A percentile compares a stretch with the other conserved stretches of the same genome.
Conservation (phyloP, 2,888 invertebrate species). For the Scaptomyza flava region DNA sequence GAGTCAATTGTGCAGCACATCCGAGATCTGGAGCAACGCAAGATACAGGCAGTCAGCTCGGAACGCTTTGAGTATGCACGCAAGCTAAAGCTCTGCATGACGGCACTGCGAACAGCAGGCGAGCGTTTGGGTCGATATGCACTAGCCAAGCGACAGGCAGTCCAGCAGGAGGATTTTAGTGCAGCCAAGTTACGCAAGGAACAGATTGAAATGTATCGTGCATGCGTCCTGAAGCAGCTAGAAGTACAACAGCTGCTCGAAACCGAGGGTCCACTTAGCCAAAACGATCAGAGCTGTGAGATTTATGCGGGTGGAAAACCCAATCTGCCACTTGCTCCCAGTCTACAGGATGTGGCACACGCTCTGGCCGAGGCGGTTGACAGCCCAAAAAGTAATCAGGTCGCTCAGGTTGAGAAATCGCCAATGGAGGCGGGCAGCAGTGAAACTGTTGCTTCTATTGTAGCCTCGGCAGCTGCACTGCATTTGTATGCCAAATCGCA, state of each 20-base stretch:
- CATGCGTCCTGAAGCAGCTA: conserved; percentile 90
- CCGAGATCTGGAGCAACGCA: conserved; percentile 93
- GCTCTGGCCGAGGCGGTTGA: conserved; percentile 81
- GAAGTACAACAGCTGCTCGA: conserved; percentile 92
- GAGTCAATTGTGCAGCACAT: conserved; percentile 94
- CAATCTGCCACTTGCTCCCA: conserved; percentile 82
- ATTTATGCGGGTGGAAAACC: conserved; percentile 83
- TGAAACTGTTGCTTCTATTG: conserved; percentile 31
- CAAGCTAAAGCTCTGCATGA: conserved; percentile 93
- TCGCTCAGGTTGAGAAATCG: conserved; percentile 78
- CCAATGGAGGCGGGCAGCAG: conserved; percentile 52
- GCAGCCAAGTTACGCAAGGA: conserved; percentile 94
- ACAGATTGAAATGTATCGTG: conserved; percentile 93
- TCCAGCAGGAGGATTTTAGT: conserved; percentile 96
- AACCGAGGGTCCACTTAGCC: conserved; percentile 87
- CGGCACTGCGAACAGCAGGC: conserved; percentile 92
- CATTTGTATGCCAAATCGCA: conserved; percentile 77
- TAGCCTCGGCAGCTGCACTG: conserved; percentile 42
- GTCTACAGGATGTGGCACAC: conserved; percentile 84
- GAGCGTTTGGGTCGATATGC: conserved; percentile 96
- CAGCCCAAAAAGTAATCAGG: conserved; percentile 73
- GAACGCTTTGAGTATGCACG: conserved; percentile 97
- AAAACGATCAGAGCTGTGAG: conserved; percentile 82
- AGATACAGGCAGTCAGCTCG: conserved; percentile 93
- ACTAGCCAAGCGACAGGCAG: conserved; percentile 95